phyloP scores from a whole-genome alignment of 1,140 invertebrate species.

The Cotesia chilonis region DNA sequence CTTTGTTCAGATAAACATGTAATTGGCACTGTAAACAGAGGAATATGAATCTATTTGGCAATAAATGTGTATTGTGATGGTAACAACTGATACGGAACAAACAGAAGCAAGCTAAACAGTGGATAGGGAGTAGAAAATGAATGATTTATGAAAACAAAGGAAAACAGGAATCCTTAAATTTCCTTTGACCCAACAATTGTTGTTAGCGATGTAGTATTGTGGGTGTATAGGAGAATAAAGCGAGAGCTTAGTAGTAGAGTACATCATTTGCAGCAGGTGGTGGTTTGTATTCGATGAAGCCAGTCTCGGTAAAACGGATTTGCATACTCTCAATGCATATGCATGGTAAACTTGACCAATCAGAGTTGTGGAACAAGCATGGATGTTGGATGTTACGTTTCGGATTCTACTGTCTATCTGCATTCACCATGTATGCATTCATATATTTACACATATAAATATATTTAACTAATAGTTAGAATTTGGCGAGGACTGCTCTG shows the following conservation, averaged over 20 bases:
- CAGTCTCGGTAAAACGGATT: slow-evolving; percentile 28
- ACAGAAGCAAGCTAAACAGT: background rate
- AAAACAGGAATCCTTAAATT: slow-evolving; percentile 26
- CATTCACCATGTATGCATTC: background rate
- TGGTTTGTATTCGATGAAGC: slow-evolving; percentile 36
- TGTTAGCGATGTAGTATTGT: slow-evolving; percentile 1
- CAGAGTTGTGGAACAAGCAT: slow-evolving; percentile 32
- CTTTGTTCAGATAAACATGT: no score
- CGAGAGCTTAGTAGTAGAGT: slow-evolving; percentile 13
- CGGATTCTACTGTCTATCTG: background rate
- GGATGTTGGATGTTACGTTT: slow-evolving; percentile 17
- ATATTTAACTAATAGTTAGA: no score
- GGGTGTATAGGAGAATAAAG: background rate
- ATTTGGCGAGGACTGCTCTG: no score
- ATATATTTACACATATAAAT: background rate
- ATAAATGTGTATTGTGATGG: no score
- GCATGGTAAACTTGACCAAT: slow-evolving; percentile 43
- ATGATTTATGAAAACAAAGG: slow-evolving; percentile 17
- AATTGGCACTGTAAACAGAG: no score
- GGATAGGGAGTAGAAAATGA: background rate
- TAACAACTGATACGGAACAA: no score
- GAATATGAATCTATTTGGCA: no score
- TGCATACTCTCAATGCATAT: slow-evolving; percentile 43
- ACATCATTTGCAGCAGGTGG: slow-evolving; percentile 28
- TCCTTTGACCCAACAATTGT: slow-evolving; percentile 33